Percentiles rank a stretch among this genome's conserved stretches.
phyloP scores from a whole-genome alignment of 2,888 invertebrate genomes.

The Agrypnus murinus region DNA sequence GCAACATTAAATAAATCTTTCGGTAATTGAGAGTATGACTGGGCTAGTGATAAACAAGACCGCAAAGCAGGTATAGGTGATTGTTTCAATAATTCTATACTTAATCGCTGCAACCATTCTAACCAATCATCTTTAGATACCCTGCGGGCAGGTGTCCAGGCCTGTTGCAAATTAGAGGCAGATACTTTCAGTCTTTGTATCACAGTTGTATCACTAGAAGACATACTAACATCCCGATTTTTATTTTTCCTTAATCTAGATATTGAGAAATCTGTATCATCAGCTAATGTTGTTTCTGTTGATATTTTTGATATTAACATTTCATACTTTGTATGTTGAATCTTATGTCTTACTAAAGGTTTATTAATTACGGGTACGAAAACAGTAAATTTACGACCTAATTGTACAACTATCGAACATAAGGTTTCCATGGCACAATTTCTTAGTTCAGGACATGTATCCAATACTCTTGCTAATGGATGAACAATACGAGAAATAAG shows the following conservation, averaged over 20 bases:
- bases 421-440: conserved; percentile 92
- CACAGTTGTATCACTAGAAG: conserved; percentile 80
- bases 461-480: conserved; percentile 91
- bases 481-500: conserved; percentile 95
- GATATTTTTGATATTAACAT: conserved; percentile 82
- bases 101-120: conserved; percentile 95
- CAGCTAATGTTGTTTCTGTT: conserved; percentile 82
- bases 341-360: conserved; percentile 86
- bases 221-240: conserved; percentile 80
- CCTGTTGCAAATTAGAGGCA: conserved; percentile 87
- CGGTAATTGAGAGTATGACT: conserved; percentile 95
- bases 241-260: conserved; percentile 78
- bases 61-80: conserved; percentile 95
- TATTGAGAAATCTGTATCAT: conserved; percentile 83
- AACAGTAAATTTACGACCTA: conserved; percentile 92
- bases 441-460: conserved; percentile 85
- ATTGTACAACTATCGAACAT: conserved; percentile 89
- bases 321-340: conserved; percentile 86
- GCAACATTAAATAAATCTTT: conserved; percentile 98
- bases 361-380: conserved; percentile 95
- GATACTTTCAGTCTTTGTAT: conserved; percentile 89
- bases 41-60: conserved; percentile 93
- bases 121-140: conserved; percentile 99
- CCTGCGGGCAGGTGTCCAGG: conserved; percentile 93
- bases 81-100: conserved; percentile 94